Conservation (phyloP, 2,888 invertebrate genomes). For the Eulithis prunata region DNA sequence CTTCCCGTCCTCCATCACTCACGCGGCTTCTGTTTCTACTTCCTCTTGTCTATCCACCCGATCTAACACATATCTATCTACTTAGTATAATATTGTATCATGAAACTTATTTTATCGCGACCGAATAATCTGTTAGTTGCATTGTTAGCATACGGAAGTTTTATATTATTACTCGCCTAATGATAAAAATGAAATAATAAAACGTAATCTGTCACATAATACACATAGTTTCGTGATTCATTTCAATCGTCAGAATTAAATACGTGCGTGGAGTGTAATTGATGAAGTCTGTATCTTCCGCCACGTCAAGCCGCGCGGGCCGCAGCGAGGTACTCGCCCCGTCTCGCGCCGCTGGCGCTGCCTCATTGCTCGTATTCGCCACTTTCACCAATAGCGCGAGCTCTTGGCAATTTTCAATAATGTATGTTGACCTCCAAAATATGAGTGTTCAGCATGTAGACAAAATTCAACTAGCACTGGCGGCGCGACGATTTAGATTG, state of each 20-base stretch:
- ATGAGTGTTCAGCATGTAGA: slow-evolving; percentile 35
- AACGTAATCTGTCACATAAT: slow-evolving; percentile 50
- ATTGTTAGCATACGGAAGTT: slow-evolving; percentile 25
- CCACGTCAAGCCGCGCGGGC: slow-evolving; percentile 70
- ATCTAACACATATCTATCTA: slow-evolving; percentile 64
- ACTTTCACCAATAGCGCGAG: slow-evolving; percentile 79
- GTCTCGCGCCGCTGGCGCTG: slow-evolving; percentile 81
- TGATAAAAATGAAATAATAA: slow-evolving; percentile 21
- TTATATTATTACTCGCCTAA: neutral
- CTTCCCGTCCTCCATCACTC: slow-evolving; percentile 67
- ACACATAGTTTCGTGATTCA: slow-evolving; percentile 55
- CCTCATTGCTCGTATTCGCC: slow-evolving; percentile 73
- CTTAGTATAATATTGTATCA: slow-evolving; percentile 45
- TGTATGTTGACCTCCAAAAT: slow-evolving; percentile 64
- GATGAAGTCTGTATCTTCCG: slow-evolving; percentile 72
- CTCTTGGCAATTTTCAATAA: slow-evolving; percentile 60
- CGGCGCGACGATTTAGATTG: slow-evolving; percentile 17
- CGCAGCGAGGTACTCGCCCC: slow-evolving; percentile 64
- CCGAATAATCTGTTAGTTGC: slow-evolving; percentile 49
- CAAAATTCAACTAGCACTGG: slow-evolving; percentile 21
- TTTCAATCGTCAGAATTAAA: slow-evolving; percentile 53
- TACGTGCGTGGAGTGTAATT: slow-evolving; percentile 62
- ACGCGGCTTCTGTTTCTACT: slow-evolving; percentile 53
- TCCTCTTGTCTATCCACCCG: slow-evolving; percentile 61
- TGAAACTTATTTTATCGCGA: slow-evolving; percentile 49